Evolutionary conservation across 2,797 vertebrate genomes (phyloP), one percentile per base, ranked within the genome.

Genomic region (Serranus cabrilla): DNA sequence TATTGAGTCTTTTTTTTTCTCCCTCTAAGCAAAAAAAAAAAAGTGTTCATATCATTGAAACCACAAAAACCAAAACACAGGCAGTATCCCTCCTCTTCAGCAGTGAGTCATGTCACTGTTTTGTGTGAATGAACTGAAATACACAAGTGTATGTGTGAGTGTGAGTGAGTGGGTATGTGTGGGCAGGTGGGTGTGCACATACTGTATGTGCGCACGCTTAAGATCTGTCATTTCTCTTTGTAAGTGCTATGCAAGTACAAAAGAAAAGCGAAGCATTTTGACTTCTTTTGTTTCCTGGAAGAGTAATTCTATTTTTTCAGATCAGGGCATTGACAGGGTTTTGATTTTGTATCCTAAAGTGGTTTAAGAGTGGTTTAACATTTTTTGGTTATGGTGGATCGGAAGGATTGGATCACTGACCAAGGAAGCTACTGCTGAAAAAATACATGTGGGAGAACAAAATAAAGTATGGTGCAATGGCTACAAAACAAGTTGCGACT

Each of bases 191-290:
- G 62, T 74, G 87, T 85, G 87, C 79, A 59, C 65, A 57, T 64
- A 70, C 79, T 61, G 73, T 71, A 64, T 70, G 78, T 85, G 86
- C 79, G 76, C 84, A 81, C 64, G 49, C 76, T 90, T 68, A 45
- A 84, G 71, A 85, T 87, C 89, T 92, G 83, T 92, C 89, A 90
- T 90, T 84, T 92, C 90, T 93, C 85, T 92, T 91, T 94, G 89
- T 93, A 94, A 95, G 94, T 95, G 93, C 96, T 96, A 96, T 96
- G 95, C 96, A 96, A 96, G 93, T 95, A 92, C 93, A 94, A 93
- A 95, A 91, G 89, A 89, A 90, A 88, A 93, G 87, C 74, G 78
- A 93, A 94, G 92, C 90, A 82, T 93, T 89, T 92, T 90, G 86
- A 92, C 90, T 94, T 92, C 80, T 88, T 93, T 93, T 92, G 85